A percentile compares a stretch with the other conserved stretches of the same genome.
phyloP scores from a whole-genome alignment of 1,140 invertebrate species.

The Monochamus saltuarius region DNA sequence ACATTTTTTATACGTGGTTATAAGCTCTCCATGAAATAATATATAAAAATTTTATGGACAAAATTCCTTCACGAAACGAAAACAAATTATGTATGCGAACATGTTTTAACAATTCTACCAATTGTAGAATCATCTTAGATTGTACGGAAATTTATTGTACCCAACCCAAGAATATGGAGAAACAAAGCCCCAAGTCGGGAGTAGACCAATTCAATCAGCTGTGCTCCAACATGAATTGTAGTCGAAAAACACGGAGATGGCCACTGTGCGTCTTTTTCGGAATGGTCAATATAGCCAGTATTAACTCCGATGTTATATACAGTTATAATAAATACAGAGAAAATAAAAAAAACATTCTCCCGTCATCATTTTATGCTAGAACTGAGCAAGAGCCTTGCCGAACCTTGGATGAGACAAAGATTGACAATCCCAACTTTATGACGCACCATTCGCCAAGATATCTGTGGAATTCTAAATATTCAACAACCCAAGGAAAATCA shows the following conservation, averaged over 20 bases:
- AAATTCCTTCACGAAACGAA: constrained; percentile 2
- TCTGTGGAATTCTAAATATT: constrained; percentile 8
- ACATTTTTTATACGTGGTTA: constrained; percentile 4
- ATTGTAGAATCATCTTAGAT: constrained; percentile 2
- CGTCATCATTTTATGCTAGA: constrained; percentile 18
- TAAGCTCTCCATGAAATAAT: constrained; percentile 5
- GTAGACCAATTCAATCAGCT: constrained; percentile 55
- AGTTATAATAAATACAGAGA: constrained; percentile 10
- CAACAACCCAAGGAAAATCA: not conserved
- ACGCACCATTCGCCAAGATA: constrained; percentile 14
- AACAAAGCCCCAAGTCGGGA: constrained; percentile 47
- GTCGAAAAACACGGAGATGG: constrained; percentile 25
- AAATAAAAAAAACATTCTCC: constrained; percentile 8
- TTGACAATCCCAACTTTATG: constrained; percentile 11
- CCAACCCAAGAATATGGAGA: not conserved
- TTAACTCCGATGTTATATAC: constrained; percentile 37
- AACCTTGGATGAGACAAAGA: constrained; percentile 18
- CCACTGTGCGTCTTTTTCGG: constrained; percentile 25
- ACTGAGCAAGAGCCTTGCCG: constrained; percentile 13
- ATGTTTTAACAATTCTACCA: constrained; percentile 4
- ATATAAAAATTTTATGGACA: not conserved
- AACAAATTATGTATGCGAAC: not conserved
- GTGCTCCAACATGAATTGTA: constrained; percentile 42
- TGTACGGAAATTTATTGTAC: not conserved
- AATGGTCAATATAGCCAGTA: constrained; percentile 41